Evolutionary conservation across 2,113 vertebrate genomes (phyloP).

Genomic region (Hippocampus abdominalis): DNA sequence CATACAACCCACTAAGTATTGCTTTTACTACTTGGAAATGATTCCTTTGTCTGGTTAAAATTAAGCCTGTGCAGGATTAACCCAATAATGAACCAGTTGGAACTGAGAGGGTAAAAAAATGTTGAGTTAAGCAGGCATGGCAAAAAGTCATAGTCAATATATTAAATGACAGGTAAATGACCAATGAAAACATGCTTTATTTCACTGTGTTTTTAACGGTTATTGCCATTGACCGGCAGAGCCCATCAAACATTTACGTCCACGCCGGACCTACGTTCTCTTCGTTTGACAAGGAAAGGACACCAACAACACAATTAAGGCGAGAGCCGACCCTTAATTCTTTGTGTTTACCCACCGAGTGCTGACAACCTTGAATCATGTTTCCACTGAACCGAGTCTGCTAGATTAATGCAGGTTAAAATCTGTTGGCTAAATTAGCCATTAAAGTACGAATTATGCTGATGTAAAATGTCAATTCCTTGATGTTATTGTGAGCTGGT

Average conservation of each 20-base stretch:
- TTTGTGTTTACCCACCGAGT: neutral
- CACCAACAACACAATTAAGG: neutral
- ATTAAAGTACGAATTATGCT: neutral
- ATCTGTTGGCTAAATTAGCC: neutral
- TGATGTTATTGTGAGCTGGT: conserved; percentile 1
- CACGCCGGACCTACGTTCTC: neutral
- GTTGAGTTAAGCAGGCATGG: neutral
- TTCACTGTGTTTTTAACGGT: neutral
- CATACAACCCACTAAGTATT: conserved; percentile 1
- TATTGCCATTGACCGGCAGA: neutral
- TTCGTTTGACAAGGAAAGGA: neutral
- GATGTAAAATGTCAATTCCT: neutral
- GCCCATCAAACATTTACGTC: neutral
- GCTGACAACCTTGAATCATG: neutral
- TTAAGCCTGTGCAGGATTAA: conserved; percentile 13
- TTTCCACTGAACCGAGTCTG: neutral
- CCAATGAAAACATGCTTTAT: neutral
- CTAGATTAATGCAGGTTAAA: neutral
- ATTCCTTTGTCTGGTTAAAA: conserved; percentile 6
- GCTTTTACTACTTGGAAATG: neutral
- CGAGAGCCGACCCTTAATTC: neutral
- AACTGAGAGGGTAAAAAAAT: neutral
- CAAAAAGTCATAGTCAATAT: neutral
- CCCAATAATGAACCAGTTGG: neutral
- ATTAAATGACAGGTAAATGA: neutral